These are phyloP conservation scores for Dendrocopos noguchii DNA, from an alignment of 2,113 vertebrate species.

Conservation along the genomic window DNA sequence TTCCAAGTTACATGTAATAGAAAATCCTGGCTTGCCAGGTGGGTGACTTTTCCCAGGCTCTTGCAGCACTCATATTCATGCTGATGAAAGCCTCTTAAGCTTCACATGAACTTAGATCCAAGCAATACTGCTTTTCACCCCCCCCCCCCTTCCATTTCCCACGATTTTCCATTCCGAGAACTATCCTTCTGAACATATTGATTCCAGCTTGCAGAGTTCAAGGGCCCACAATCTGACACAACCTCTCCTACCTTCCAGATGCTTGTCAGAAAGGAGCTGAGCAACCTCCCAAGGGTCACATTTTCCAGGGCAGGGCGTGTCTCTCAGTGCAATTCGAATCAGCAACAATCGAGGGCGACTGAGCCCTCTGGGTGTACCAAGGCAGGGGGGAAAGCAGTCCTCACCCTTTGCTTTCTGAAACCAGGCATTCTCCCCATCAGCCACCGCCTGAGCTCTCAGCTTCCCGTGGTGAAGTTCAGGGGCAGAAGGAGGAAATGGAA, in stretches of 20 bases:
- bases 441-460: neutral
- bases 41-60: conserved; percentile 33
- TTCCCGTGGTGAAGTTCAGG: neutral
- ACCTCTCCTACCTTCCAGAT: conserved; percentile 44
- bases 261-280: conserved; percentile 49
- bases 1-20: neutral
- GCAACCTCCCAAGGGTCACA: neutral
- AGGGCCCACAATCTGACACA: conserved; percentile 16
- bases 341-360: conserved; percentile 5
- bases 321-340: conserved; percentile 5
- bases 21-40: conserved; percentile 1
- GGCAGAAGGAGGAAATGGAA: conserved; percentile 28
- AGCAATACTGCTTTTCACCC: neutral
- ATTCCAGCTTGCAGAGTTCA: conserved; percentile 6
- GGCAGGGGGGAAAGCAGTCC: neutral
- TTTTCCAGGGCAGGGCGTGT: neutral
- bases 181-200: conserved; percentile 1
- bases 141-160: neutral
- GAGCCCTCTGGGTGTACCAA: neutral
- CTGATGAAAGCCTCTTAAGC: conserved; percentile 30
- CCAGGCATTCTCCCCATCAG: neutral
- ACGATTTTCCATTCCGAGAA: conserved; percentile 57
- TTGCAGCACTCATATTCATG: neutral
- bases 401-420: neutral
- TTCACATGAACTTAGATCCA: conserved; percentile 9